Conservation (phyloP, 1,140 invertebrate genomes). For the Drosophila dunni region DNA sequence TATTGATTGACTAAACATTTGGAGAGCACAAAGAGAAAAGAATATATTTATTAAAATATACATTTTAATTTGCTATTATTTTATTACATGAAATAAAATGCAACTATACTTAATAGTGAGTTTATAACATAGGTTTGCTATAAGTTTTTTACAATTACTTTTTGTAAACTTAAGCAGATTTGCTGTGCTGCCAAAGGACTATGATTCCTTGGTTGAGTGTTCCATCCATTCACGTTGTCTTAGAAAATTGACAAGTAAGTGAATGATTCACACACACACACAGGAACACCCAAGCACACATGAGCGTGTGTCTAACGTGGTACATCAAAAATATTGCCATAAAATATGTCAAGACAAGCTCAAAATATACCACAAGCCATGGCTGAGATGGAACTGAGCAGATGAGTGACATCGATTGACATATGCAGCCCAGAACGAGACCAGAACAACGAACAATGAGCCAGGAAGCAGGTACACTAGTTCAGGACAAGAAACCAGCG, state of each 20-base stretch:
- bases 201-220: conserved; percentile 30
- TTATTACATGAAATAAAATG: no score
- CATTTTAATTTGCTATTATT: no score
- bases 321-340: conserved; percentile 77
- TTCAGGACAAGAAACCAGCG: conserved; percentile 18
- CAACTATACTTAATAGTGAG: no score
- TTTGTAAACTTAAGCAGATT: no score
- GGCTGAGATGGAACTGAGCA: conserved; percentile 28
- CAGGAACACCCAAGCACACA: neutral
- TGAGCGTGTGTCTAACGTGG: conserved; percentile 41
- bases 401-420: conserved; percentile 76
- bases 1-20: no score
- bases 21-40: no score
- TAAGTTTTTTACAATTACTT: no score
- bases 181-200: neutral
- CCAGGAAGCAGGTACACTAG: neutral
- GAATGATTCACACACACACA: conserved; percentile 33
- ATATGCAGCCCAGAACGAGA: conserved; percentile 23
- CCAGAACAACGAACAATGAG: conserved; percentile 5
- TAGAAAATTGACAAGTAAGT: conserved; percentile 63
- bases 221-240: conserved; percentile 55
- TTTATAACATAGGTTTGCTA: no score
- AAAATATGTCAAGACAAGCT: conserved; percentile 70
- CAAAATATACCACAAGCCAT: conserved; percentile 35
- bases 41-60: no score